Conservation (phyloP, 2,888 invertebrate genomes). For the Torymus texanus region DNA sequence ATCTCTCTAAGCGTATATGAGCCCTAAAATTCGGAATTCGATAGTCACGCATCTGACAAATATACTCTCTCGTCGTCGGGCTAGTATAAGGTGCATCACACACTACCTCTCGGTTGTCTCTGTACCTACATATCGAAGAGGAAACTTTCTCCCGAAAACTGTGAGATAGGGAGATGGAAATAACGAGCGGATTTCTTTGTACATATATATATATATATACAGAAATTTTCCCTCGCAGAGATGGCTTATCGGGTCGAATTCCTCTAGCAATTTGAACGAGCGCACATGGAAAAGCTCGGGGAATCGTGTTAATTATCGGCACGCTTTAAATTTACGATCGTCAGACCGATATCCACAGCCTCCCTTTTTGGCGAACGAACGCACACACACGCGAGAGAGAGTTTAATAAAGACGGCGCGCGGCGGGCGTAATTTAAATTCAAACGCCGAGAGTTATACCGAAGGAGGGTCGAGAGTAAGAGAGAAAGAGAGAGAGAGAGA, state of each 20-base stretch:
- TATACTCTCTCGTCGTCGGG: background rate
- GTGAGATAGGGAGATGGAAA: background rate
- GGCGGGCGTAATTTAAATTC: constrained; percentile 16
- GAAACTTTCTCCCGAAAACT: constrained; percentile 25
- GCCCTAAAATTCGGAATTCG: constrained; percentile 35
- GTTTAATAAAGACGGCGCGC: background rate
- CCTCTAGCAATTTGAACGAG: constrained; percentile 10
- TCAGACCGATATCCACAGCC: too few species aligned
- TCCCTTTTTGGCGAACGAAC: too few species aligned
- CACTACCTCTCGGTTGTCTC: too few species aligned
- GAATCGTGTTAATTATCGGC: constrained; percentile 27
- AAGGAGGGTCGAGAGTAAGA: background rate
- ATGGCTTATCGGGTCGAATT: constrained; percentile 30
- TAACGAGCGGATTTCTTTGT: constrained; percentile 9
- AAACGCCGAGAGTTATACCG: constrained; percentile 16
- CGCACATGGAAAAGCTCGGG: background rate
- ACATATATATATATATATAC: background rate
- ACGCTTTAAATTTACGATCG: constrained; percentile 21
- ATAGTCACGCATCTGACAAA: background rate
- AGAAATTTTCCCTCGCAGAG: constrained; percentile 2
- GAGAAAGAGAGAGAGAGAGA: too few species aligned
- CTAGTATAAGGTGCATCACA: too few species aligned
- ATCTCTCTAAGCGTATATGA: background rate
- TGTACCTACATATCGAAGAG: background rate
- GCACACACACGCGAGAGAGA: too few species aligned